Evolutionary conservation across 2,888 invertebrate genomes (phyloP), one percentile per base, ranked within the genome.

Genomic region (Hemicrepidius hirtus): DNA sequence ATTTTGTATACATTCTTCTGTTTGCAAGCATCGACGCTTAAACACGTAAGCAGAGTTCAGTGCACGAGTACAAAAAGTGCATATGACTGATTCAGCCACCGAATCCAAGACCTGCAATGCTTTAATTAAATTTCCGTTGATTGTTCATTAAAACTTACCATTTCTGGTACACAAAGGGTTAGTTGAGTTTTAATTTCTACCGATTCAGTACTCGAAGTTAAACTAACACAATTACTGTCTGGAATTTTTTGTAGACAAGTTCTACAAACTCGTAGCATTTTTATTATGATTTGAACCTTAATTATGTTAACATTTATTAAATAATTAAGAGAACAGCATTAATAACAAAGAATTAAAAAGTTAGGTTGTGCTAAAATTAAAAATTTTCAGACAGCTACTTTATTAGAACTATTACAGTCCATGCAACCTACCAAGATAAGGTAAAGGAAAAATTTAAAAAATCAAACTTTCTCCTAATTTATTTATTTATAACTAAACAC

Each of bases 121-220:
- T 5, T 5, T 40, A 13, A 46, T 13, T 40, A n/a, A 40, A 46
- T 0, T 9, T 4, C 6, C 16, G 4, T 18, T 10, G 0, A 46
- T 10, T 18, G 2, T 2, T 18, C 6, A n/a, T 12, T 2, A 12
- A n/a, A 53, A n/a, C 53, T 53, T 13, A 53, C 53, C 53, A 53
- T 53, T 53, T 53, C 53, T 4, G 53, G 53, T 9, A 53, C 53
- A 21, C 53, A 53, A n/a, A 53, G 12, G 1, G 53, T 21, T 4
- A 53, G 28, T 16, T 53, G 12, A 1, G 3, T 28, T 24, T 16
- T 24, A 6, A 53, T 1, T 9, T 53, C 12, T n/a, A n/a, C 0
- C 1, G 18, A 46, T 9, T 46, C 3, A 9, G 4, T 46, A 9
- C 16, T 3, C 7, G 1, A 1, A n/a, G 7, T 53, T 28, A 53